Evolutionary conservation across 2,113 vertebrate species (phyloP).

Genomic region (Antechinus stuartii): DNA sequence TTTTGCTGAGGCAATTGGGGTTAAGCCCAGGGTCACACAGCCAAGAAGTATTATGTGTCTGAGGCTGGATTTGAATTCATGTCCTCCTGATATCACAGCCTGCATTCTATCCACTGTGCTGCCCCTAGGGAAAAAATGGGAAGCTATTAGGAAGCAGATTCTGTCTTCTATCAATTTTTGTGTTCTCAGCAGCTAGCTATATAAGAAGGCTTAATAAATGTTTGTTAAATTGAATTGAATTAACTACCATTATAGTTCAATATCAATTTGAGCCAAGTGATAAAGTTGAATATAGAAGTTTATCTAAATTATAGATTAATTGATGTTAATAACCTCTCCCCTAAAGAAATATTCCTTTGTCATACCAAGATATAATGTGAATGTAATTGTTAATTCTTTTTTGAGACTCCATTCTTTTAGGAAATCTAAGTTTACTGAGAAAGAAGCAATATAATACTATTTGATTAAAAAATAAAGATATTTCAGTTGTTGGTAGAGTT

Average conservation of each 20-base stretch:
- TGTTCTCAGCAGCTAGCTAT: neutral
- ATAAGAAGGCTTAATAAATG: neutral
- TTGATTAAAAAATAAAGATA: neutral
- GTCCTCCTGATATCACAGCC: too few species aligned
- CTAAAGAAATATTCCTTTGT: constrained; percentile 17
- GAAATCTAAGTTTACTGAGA: neutral
- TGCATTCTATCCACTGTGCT: too few species aligned
- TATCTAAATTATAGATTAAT: neutral
- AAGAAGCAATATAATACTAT: neutral
- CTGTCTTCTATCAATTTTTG: neutral
- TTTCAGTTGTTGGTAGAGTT: neutral
- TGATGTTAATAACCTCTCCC: neutral
- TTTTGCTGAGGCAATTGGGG: too few species aligned
- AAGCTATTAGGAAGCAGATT: neutral
- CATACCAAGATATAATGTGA: neutral
- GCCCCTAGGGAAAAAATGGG: too few species aligned
- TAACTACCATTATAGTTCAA: neutral
- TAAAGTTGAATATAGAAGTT: neutral
- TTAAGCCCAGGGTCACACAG: too few species aligned
- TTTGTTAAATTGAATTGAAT: neutral
- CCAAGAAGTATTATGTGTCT: too few species aligned
- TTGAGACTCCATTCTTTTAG: neutral
- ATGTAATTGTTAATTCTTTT: neutral
- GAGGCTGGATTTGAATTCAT: too few species aligned
- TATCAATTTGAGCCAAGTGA: neutral